Evolutionary conservation across 2,113 vertebrate species (phyloP), one percentile per base, ranked within the genome.

Genomic region (Nyctereutes procyonoides): DNA sequence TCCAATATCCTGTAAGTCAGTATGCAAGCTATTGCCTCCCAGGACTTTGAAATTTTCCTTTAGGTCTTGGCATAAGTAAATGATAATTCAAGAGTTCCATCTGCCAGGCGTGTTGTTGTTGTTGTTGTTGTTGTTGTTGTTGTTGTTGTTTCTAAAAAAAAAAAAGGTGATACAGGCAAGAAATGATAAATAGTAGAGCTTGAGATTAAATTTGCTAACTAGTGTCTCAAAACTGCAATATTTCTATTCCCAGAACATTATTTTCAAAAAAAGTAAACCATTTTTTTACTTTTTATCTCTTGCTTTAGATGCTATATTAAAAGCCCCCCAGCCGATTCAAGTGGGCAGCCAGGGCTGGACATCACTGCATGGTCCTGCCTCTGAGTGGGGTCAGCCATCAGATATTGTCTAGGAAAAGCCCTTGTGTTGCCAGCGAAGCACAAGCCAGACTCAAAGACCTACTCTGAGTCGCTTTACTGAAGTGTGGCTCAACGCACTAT

Each of bases 41-140:
- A 77, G 63, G 51, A 32, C 73, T 98, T 97, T 93, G 89, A 96
- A 92, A 93, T 65, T 69, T 38, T 95, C 26, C 95, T 97, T 96
- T 56, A 97, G 58, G 51, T 74, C 81, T 97, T 95, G 77, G 58
- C 13, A 38, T 89, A 98, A 98, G 93, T 92, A 93, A 76, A 95
- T 96, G 85, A 95, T 98, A 98, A 98, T 97, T 98, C 96, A 97
- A 97, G 87, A 97, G 95, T 81, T 92, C 76, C 92, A 91, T 96
- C 89, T 98, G 96, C 92, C 97, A 91, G 67, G 92, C 26, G 43
- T 43, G 43, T 7, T 43, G 43, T 43, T 43, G 43, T 43, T 43
- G 62, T 97, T 96, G 93, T 96, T 96, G 94, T 97, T 55, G 53
- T 55, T 55, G 53, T 55, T 55, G 53, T 55, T 13, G 65, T 97